Percentiles rank a stretch among this genome's conserved stretches.
Evolutionary conservation across 1,140 invertebrate genomes (phyloP).

Genomic region (Cydia amplana): DNA sequence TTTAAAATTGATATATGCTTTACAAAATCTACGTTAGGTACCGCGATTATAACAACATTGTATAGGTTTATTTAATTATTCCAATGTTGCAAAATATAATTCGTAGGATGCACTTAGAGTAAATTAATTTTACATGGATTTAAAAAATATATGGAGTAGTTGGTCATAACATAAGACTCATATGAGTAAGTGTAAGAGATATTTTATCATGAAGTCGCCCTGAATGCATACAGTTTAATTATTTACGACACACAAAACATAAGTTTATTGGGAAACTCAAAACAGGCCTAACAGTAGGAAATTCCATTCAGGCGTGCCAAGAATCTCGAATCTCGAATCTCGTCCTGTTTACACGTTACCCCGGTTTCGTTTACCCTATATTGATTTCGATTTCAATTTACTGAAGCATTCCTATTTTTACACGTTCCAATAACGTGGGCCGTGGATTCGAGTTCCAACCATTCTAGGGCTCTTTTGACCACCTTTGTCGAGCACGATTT

Average conservation of each 20-base stretch:
- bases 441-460: neutral
- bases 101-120: too few relatives aligned
- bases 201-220: too few relatives aligned
- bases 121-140: too few relatives aligned
- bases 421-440: neutral
- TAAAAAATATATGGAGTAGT: too few relatives aligned
- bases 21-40: too few relatives aligned
- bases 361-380: neutral
- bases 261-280: neutral
- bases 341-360: conserved; percentile 15
- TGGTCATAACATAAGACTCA: too few relatives aligned
- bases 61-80: too few relatives aligned
- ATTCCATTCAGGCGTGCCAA: neutral
- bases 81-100: too few relatives aligned
- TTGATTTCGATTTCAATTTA: conserved; percentile 13
- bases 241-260: neutral
- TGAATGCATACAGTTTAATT: too few relatives aligned
- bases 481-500: neutral
- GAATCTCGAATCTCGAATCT: neutral
- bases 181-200: too few relatives aligned
- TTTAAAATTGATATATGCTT: too few relatives aligned
- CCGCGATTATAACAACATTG: too few relatives aligned
- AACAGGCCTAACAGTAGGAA: neutral
- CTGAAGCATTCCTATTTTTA: conserved; percentile 5
- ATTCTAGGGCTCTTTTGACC: neutral